These are phyloP conservation scores for Willowsia nigromaculata DNA, from an alignment of 2,888 invertebrate genomes.

Conservation along the genomic window DNA sequence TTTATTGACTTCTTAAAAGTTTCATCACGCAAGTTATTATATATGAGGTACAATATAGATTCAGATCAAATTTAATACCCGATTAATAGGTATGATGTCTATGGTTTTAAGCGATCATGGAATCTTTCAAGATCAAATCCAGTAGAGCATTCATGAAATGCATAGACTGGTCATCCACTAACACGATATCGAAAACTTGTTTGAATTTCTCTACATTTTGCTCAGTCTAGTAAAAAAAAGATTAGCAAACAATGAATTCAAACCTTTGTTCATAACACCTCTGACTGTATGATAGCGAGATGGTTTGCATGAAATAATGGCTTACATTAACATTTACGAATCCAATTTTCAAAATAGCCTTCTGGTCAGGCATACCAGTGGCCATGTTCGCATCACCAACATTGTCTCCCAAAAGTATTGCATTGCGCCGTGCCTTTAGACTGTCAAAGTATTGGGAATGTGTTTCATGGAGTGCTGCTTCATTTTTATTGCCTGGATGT, in stretches of 20 bases:
- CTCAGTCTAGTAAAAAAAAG: conserved; percentile 82
- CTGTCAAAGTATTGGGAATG: conserved; percentile 77
- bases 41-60: no score
- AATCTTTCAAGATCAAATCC: conserved; percentile 18
- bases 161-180: conserved; percentile 93
- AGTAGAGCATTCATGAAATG: conserved; percentile 80
- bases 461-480: conserved; percentile 84
- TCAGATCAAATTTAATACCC: no score
- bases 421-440: conserved; percentile 85
- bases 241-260: no score
- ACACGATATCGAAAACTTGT: conserved; percentile 92
- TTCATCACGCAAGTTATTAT: no score
- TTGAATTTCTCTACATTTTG: conserved; percentile 87
- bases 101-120: neutral
- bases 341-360: conserved; percentile 92
- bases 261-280: no score
- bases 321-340: conserved; percentile 90
- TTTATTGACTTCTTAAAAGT: neutral
- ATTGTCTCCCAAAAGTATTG: conserved; percentile 94
- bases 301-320: no score
- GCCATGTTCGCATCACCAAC: conserved; percentile 96
- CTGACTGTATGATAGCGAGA: no score
- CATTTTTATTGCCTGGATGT: conserved; percentile 97
- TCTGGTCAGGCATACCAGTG: conserved; percentile 88
- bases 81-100: no score